Evolutionary conservation across 2,888 invertebrate genomes (phyloP).

Genomic region (Hyppa rectilinea): DNA sequence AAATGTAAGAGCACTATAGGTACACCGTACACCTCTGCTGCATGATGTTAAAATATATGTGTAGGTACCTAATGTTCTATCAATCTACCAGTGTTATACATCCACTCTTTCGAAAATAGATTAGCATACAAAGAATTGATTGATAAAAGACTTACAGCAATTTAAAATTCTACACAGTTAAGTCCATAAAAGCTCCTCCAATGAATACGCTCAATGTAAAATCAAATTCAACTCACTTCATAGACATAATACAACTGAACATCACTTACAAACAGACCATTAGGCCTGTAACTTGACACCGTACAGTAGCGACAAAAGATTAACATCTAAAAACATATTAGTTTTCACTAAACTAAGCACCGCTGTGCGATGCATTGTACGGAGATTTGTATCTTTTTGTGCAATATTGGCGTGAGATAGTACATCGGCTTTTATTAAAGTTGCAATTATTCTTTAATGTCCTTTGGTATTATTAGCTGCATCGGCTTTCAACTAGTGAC

Average conservation of each 20-base stretch:
- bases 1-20: too few species aligned
- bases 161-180: constrained; percentile 9
- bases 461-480: constrained; percentile 30
- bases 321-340: constrained; percentile 87
- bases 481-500: constrained; percentile 11
- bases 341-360: constrained; percentile 86
- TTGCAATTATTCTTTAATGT: constrained; percentile 40
- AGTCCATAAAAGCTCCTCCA: constrained; percentile 4
- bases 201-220: constrained; percentile 45
- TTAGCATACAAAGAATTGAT: not conserved
- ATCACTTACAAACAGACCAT: constrained; percentile 67
- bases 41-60: too few species aligned
- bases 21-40: too few species aligned
- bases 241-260: constrained; percentile 55
- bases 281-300: constrained; percentile 76
- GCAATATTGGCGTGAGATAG: constrained; percentile 79
- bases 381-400: constrained; percentile 75
- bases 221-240: constrained; percentile 47
- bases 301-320: constrained; percentile 79
- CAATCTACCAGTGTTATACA: not conserved
- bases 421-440: constrained; percentile 54
- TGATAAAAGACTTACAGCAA: constrained; percentile 11
- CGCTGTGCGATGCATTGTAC: constrained; percentile 66
- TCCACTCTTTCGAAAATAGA: not conserved
- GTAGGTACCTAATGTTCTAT: not conserved